These are phyloP conservation scores for Andricus grossulariae DNA, from an alignment of 1,140 invertebrate species.

Conservation along the genomic window DNA sequence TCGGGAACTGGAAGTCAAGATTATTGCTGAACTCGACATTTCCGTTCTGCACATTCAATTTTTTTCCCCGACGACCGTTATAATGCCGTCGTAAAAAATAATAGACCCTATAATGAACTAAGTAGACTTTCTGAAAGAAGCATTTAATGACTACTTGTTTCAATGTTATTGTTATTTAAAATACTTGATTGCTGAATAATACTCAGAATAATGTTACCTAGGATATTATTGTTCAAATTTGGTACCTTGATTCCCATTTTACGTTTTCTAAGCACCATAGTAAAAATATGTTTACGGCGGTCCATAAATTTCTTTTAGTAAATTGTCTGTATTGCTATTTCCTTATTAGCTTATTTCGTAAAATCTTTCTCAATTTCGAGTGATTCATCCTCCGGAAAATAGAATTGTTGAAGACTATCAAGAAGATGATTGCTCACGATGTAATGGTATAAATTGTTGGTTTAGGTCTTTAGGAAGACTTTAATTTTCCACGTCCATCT, in stretches of 20 bases:
- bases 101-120: neutral
- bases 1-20: neutral
- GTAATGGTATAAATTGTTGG: neutral
- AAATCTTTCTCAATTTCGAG: neutral
- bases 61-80: neutral
- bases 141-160: too few species aligned
- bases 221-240: too few species aligned
- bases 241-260: too few species aligned
- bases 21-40: neutral
- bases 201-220: too few species aligned
- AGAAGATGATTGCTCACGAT: neutral
- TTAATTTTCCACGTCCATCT: slow-evolving; percentile 12
- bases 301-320: too few species aligned
- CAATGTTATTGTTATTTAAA: too few species aligned
- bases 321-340: neutral
- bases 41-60: neutral
- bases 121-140: too few species aligned
- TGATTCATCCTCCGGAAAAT: neutral
- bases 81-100: slow-evolving; percentile 8
- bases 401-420: neutral
- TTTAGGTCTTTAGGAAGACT: slow-evolving; percentile 1
- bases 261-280: too few species aligned
- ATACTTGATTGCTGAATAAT: too few species aligned
- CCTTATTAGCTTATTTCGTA: neutral
- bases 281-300: too few species aligned